A percentile compares a stretch with the other conserved stretches of the same genome.
These are phyloP conservation scores for Phasia obesa DNA, from an alignment of 2,888 invertebrate species.

Conservation along the genomic window DNA sequence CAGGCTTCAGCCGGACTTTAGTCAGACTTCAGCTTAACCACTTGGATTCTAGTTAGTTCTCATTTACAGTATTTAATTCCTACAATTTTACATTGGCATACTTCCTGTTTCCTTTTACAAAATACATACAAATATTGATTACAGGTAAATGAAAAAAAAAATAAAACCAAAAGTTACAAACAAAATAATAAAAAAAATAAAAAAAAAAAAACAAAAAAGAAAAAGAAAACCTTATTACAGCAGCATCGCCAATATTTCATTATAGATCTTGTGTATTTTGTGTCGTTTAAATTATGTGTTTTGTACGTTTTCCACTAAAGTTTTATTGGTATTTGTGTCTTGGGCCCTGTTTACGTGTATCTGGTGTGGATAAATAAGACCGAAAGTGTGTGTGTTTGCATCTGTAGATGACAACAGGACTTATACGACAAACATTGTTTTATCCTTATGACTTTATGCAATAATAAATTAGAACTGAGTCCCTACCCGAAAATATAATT, in stretches of 20 bases:
- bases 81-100: neutral
- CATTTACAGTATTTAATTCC: too few relatives aligned
- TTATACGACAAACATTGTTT: constrained; percentile 14
- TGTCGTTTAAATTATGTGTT: constrained; percentile 51
- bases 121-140: constrained; percentile 13
- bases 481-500: neutral
- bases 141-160: constrained; percentile 49
- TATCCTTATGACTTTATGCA: constrained; percentile 18
- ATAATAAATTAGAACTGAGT: constrained; percentile 46
- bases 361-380: neutral
- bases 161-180: constrained; percentile 12
- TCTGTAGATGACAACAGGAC: constrained; percentile 50
- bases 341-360: neutral
- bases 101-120: constrained; percentile 9
- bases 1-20: too few relatives aligned
- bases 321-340: constrained; percentile 31
- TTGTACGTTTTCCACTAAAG: constrained; percentile 9
- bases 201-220: constrained; percentile 14
- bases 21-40: too few relatives aligned
- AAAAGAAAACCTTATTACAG: neutral
- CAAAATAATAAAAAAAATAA: constrained; percentile 8
- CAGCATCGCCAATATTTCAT: constrained; percentile 46
- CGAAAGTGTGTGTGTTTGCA: neutral
- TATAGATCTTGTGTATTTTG: constrained; percentile 49
- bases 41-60: too few relatives aligned